Evolutionary conservation across 2,888 invertebrate genomes (phyloP), one percentile per base, ranked within the genome.

Genomic region (Galerucella pusilla): DNA sequence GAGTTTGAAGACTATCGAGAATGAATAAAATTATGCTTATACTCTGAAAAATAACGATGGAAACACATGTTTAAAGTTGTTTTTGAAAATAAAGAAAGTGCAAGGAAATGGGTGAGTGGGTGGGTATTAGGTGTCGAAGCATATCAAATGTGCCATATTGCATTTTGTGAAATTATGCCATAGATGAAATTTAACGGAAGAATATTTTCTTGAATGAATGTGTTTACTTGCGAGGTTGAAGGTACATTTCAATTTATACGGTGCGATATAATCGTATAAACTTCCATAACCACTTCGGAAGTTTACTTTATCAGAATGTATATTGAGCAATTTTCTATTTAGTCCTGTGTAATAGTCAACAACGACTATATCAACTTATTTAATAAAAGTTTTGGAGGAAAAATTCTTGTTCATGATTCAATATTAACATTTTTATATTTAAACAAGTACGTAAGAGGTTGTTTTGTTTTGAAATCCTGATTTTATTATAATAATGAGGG

Each of bases 41-140:
- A 16, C 16, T 65, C 16, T 42, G 16, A 65, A 65, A 64, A 42
- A 63, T 42, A 14, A 63, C 35, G 35, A 42, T 9, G 25, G 12
- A 35, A 45, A 65, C 64, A 65, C n/a, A 46, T n/a, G 35, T 42
- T 45, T 16, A 46, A 20, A 65, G 46, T 20, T 65, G 45, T 65
- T 45, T 65, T 2, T 5, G 16, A n/a, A 46, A 65, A 46, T 16
- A 20, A 64, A 57, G n/a, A 42, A 64, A 64, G n/a, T 10, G n/a
- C 16, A 16, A 45, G n/a, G n/a, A 64, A n/a, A 63, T n/a, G n/a
- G n/a, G n/a, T n/a, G n/a, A n/a, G n/a, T 63, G 42, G 49, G 49
- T 52, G 12, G 4, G 14, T 52, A 52, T n/a, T 52, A n/a, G n/a
- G n/a, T 52, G n/a, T n/a, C 52, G 6, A n/a, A n/a, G 57, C 9